phyloP scores from a whole-genome alignment of 2,888 invertebrate species.

The Ochlodes sylvanus region DNA sequence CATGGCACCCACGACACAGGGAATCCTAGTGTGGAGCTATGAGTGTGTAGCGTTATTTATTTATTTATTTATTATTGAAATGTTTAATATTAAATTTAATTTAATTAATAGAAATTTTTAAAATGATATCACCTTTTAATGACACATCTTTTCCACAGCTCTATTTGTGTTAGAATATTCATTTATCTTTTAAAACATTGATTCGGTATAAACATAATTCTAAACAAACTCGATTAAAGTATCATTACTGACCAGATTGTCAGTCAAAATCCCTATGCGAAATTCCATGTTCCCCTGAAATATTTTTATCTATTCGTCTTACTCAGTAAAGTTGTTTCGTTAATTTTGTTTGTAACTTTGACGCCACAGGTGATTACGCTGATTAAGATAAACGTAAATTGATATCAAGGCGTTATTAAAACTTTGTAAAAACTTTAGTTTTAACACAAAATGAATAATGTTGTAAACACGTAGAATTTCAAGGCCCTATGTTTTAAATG shows the following conservation, averaged over 20 bases:
- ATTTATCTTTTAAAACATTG: no score
- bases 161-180: no score
- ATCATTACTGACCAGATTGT: conserved; percentile 45
- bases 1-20: no score
- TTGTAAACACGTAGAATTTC: no score
- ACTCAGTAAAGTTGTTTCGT: conserved; percentile 63
- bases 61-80: no score
- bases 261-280: conserved; percentile 51
- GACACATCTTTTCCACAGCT: no score
- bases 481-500: no score
- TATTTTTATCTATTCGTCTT: conserved; percentile 67
- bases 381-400: conserved; percentile 62
- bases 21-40: no score
- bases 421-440: background rate
- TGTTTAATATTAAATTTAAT: no score
- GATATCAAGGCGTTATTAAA: conserved; percentile 20
- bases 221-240: conserved; percentile 15
- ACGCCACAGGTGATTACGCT: conserved; percentile 63
- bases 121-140: no score
- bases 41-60: no score
- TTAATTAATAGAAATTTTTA: no score
- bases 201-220: background rate
- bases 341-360: conserved; percentile 58
- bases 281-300: conserved; percentile 47
- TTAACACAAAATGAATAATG: background rate